Base-by-base conservation (phyloP, 2,797 vertebrate species). In the Poecilia velifera region DNA sequence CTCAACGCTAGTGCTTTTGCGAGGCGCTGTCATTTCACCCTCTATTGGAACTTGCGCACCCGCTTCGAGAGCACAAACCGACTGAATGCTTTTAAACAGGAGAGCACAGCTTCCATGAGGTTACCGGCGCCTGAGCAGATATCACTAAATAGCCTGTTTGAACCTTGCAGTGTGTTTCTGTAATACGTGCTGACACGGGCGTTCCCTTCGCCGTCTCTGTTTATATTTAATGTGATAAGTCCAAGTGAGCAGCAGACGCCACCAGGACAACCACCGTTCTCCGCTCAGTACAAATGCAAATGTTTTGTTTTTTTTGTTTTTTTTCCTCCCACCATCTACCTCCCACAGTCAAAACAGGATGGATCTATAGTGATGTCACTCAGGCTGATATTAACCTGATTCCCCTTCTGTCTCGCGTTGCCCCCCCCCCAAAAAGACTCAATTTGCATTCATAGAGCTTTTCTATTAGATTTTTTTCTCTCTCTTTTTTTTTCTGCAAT, bases 391-490 rank as follows among this genome's bases (percentile, higher is more conserved):
- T 93, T 93, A 93, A 93, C 92, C 88, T 88, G 81, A 91, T 91
- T 90, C 86, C 81, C 73, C 57, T 43, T 73, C 87, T 83, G 91
- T 90, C 79, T 84, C 85, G 84, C 87, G 73, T 81, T 73, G 64
- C 76, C 79, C 1, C 31, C 79, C 84, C 79, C 84, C 80, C 72
- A 87, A 84, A 91, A 91, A 92, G 87, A 78, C 87, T 80, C 86
- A 82, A 95, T 96, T 96, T 95, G 91, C 94, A 96, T 96, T 93
- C 94, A 95, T 92, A 93, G 91, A 91, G 93, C 88, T 94, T 94
- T 95, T 96, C 89, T 95, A 96, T 96, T 96, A 93, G 92, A 95
- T 96, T 95, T 92, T 89, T 43, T 43, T 43, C 8, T 6, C 39
- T 46, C 43, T 46, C 20, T 49, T 49, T 6, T 51, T 57, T 57